Conservation (phyloP, 2,113 vertebrate genomes). For the Corynorhinus townsendii region DNA sequence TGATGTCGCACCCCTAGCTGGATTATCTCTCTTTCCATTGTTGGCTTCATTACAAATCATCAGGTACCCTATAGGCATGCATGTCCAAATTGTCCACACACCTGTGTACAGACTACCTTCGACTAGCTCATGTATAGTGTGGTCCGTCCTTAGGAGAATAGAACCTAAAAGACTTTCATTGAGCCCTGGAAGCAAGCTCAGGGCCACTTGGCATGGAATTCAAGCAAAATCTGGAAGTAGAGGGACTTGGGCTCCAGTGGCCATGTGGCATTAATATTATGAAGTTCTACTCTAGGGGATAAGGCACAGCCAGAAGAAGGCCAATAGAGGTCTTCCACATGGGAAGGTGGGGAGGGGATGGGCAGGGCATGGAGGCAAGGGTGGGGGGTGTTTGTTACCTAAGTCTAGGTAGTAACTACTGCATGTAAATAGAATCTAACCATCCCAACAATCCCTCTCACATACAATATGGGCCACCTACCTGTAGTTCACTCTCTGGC, state of each 20-base stretch:
- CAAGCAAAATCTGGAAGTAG: not conserved
- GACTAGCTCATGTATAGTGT: not conserved
- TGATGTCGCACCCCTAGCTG: too few species aligned
- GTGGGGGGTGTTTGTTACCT: fast-evolving
- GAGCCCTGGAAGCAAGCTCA: not conserved
- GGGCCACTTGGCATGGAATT: not conserved
- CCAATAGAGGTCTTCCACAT: not conserved
- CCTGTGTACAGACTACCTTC: not conserved
- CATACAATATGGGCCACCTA: not conserved
- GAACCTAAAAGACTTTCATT: not conserved
- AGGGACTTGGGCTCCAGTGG: not conserved
- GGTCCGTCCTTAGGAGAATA: not conserved
- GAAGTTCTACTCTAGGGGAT: not conserved
- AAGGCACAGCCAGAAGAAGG: not conserved
- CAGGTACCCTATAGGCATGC: too few species aligned
- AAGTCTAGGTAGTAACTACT: not conserved
- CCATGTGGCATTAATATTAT: not conserved
- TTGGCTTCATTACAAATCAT: not conserved
- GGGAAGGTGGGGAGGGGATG: fast-evolving
- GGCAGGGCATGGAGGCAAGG: not conserved
- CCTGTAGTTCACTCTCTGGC: not conserved
- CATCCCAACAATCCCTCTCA: not conserved
- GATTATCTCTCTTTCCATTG: not conserved
- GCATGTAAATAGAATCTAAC: not conserved
- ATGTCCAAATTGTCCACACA: fast-evolving